phyloP scores from a whole-genome alignment of 1,140 invertebrate species.

The Rhynchophorus ferrugineus region DNA sequence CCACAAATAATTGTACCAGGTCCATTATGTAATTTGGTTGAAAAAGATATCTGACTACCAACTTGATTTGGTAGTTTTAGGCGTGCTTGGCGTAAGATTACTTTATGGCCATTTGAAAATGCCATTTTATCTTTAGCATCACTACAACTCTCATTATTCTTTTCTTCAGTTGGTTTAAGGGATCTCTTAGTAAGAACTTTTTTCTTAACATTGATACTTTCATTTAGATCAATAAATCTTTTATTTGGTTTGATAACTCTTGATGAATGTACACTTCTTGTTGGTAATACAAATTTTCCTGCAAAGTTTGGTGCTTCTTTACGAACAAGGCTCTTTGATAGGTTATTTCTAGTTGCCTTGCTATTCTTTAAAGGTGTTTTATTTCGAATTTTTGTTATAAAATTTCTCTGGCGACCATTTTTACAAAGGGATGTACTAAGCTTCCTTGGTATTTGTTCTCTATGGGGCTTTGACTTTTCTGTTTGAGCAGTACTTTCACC shows the following conservation, averaged over 20 bases:
- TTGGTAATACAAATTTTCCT: conserved; percentile 72
- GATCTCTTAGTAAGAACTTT: conserved; percentile 34
- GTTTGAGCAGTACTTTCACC: conserved; percentile 25
- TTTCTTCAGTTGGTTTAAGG: conserved; percentile 26
- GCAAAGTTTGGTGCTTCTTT: conserved; percentile 46
- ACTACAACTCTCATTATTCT: conserved; percentile 22
- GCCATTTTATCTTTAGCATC: conserved; percentile 40
- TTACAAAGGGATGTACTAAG: conserved; percentile 28
- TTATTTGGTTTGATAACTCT: conserved; percentile 85
- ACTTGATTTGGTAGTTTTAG: conserved; percentile 53
- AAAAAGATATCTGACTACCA: conserved; percentile 59
- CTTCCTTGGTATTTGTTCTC: conserved; percentile 27
- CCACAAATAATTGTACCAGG: conserved; percentile 64
- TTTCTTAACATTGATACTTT: conserved; percentile 34
- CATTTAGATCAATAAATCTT: conserved; percentile 56
- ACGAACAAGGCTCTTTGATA: conserved; percentile 30
- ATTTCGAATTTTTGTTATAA: conserved; percentile 29
- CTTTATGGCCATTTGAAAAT: conserved; percentile 51
- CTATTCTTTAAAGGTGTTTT: conserved; percentile 28
- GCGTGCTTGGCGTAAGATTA: conserved; percentile 62
- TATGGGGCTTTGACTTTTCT: conserved; percentile 24
- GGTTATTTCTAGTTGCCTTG: conserved; percentile 35
- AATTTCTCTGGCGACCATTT: conserved; percentile 28
- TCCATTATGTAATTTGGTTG: conserved; percentile 44
- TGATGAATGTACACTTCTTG: conserved; percentile 80